Percentiles rank a stretch among this genome's conserved stretches.
phyloP scores from a whole-genome alignment of 2,888 invertebrate species.

The Rhagium mordax region DNA sequence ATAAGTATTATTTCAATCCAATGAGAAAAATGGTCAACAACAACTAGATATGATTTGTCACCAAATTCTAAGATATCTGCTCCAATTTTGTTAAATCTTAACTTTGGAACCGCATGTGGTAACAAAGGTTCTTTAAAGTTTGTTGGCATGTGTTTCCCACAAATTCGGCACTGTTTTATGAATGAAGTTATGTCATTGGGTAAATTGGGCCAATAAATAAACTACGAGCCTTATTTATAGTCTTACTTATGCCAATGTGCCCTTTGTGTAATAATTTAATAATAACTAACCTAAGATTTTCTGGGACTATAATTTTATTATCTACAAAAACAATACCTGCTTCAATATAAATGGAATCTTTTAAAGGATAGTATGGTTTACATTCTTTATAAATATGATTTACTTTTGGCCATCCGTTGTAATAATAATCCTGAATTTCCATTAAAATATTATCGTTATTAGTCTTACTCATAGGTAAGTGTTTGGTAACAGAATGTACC shows the following conservation, averaged over 20 bases:
- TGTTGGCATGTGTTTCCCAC: constrained; percentile 31
- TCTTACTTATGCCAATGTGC: constrained; percentile 21
- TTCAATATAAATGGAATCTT: constrained; percentile 44
- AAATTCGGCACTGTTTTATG: constrained; percentile 46
- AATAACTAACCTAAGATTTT: constrained; percentile 1
- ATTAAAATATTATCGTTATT: constrained; percentile 32
- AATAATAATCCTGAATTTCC: constrained; percentile 44
- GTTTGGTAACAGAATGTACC: constrained; percentile 46
- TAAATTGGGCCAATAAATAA: constrained; percentile 15
- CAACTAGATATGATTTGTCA: constrained; percentile 40
- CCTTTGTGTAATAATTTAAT: constrained; percentile 23
- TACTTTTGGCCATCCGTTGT: constrained; percentile 47
- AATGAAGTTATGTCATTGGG: constrained; percentile 5
- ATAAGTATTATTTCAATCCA: constrained; percentile 49
- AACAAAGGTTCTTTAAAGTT: constrained; percentile 50
- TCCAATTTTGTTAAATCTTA: constrained; percentile 49
- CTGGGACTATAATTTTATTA: constrained; percentile 11
- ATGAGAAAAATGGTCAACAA: constrained; percentile 51
- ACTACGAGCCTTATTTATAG: constrained; percentile 19
- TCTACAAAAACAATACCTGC: constrained; percentile 33
- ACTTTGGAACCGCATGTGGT: constrained; percentile 47
- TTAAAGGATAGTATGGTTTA: constrained; percentile 39
- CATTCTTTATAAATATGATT: constrained; percentile 1
- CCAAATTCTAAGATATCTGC: constrained; percentile 48
- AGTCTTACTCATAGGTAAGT: constrained; percentile 44